Conservation (phyloP, 2,113 vertebrate genomes). For the Acrocephalus kingi region DNA sequence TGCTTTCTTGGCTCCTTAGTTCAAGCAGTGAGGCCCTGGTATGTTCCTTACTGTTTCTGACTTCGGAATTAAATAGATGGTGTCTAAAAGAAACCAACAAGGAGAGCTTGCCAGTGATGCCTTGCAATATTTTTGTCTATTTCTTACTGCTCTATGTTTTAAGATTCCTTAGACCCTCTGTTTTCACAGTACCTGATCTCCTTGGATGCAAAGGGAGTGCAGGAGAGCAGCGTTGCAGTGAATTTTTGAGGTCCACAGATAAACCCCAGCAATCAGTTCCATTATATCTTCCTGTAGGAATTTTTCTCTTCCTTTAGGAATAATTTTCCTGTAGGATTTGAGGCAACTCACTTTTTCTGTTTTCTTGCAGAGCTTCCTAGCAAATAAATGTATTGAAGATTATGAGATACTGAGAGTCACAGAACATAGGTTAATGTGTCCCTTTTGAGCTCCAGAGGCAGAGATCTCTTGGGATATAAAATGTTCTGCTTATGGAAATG, state of each 20-base stretch:
- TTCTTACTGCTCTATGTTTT: neutral
- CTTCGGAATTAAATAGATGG: neutral
- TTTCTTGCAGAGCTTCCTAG: neutral
- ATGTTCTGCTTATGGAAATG: slow-evolving; percentile 22
- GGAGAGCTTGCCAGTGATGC: neutral
- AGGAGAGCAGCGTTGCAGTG: neutral
- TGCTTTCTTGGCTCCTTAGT: neutral
- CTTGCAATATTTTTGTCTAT: neutral
- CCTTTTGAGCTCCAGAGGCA: neutral
- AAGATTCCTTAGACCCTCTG: neutral
- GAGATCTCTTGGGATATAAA: neutral
- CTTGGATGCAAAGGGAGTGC: fast-evolving
- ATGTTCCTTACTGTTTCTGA: neutral
- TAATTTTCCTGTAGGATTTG: neutral
- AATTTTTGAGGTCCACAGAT: neutral
- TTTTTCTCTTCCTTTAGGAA: too few species aligned
- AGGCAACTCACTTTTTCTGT: neutral
- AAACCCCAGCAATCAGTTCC: neutral
- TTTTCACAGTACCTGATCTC: neutral
- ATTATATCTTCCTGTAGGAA: neutral
- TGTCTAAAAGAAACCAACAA: neutral
- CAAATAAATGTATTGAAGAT: neutral
- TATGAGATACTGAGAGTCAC: neutral
- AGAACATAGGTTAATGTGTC: neutral
- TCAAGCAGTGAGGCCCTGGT: neutral